Percentiles rank a stretch among this genome's conserved stretches.
These are phyloP conservation scores for Hetaerina americana DNA, from an alignment of 1,140 invertebrate genomes.

Conservation along the genomic window DNA sequence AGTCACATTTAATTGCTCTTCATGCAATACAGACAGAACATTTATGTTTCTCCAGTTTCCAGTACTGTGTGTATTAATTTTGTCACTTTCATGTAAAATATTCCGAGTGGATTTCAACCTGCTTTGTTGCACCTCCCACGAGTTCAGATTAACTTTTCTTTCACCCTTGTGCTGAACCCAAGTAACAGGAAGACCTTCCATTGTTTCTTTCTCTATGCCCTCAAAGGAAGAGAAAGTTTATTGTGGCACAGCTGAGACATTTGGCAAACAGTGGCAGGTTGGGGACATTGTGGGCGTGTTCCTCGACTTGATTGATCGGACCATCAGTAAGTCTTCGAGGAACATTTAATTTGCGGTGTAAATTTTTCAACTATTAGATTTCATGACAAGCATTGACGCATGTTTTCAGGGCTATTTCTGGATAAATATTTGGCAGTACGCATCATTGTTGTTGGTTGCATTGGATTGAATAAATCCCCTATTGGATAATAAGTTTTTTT, in stretches of 20 bases:
- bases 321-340: slow-evolving; percentile 69
- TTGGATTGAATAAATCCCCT: not conserved
- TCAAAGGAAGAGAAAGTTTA: slow-evolving; percentile 89
- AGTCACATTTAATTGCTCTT: no score
- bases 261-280: slow-evolving; percentile 89
- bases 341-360: not conserved
- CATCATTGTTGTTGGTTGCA: not conserved
- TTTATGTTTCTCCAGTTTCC: no score
- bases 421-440: not conserved
- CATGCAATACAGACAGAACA: no score
- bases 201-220: slow-evolving; percentile 11
- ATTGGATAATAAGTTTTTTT: not conserved
- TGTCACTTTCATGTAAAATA: slow-evolving; percentile 1
- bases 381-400: not conserved
- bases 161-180: not conserved
- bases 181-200: not conserved
- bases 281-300: slow-evolving; percentile 91
- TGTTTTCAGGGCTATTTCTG: not conserved
- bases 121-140: not conserved
- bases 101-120: not conserved
- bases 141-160: not conserved
- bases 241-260: slow-evolving; percentile 73
- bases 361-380: not conserved
- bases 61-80: no score
- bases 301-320: slow-evolving; percentile 90